phyloP scores from a whole-genome alignment of 2,888 invertebrate genomes.

The Hymenopus coronatus region DNA sequence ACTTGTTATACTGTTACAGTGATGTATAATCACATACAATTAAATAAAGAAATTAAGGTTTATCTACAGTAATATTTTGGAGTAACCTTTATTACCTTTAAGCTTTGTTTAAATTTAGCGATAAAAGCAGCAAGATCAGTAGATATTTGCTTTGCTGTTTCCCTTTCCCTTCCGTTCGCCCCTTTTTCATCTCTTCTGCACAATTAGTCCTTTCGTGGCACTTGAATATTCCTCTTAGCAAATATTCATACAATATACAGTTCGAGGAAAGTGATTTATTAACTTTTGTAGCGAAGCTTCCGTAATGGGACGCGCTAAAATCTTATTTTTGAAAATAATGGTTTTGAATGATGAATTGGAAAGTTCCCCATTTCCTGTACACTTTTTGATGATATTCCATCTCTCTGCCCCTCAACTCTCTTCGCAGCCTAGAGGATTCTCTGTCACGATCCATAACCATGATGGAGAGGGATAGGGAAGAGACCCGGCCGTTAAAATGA shows the following conservation, averaged over 20 bases:
- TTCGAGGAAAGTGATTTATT: slow-evolving; percentile 24
- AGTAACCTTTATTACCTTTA: neutral
- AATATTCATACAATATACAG: slow-evolving; percentile 8
- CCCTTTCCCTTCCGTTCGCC: neutral
- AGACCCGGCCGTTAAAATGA: neutral
- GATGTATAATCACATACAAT: no score
- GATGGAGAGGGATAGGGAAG: neutral
- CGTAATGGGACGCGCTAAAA: slow-evolving; percentile 20
- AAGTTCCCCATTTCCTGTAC: slow-evolving; percentile 19
- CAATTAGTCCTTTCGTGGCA: neutral
- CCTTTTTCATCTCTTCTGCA: neutral
- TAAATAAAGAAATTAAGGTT: no score
- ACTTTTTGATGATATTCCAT: neutral
- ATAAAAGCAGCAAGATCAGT: neutral
- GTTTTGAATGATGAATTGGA: slow-evolving; percentile 21
- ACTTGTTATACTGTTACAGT: no score
- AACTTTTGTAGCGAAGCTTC: slow-evolving; percentile 24
- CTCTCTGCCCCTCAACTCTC: neutral
- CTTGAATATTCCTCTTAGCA: neutral
- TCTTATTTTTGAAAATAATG: slow-evolving; percentile 27
- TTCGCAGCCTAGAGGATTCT: neutral
- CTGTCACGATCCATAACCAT: neutral
- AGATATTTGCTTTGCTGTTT: neutral
- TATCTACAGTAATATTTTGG: neutral
- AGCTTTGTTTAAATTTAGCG: neutral